Evolutionary conservation across 2,797 vertebrate genomes (phyloP).

Genomic region (Eulemur rubriventer): DNA sequence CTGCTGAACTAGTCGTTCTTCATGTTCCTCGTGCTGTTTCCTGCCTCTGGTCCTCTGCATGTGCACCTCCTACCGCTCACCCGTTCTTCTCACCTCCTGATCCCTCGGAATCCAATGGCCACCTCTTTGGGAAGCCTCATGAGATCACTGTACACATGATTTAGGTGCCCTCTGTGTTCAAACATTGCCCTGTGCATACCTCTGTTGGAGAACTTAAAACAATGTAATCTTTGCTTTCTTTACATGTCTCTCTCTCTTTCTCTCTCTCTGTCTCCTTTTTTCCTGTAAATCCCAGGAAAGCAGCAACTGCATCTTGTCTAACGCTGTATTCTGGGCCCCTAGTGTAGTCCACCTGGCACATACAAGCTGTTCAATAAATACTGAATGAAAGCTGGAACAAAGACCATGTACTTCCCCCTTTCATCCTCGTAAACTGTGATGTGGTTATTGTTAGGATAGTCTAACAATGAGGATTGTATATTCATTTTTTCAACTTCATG

Average conservation of each 20-base stretch:
- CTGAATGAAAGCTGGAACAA: not conserved
- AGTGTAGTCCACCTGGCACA: too few species aligned
- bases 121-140: not conserved
- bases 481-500: not conserved
- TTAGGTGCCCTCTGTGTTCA: not conserved
- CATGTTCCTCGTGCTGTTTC: not conserved
- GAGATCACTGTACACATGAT: not conserved
- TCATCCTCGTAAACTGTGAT: not conserved
- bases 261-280: not conserved
- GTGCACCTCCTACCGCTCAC: not conserved
- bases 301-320: not conserved
- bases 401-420: not conserved
- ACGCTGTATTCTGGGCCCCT: not conserved
- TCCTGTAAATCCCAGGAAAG: not conserved
- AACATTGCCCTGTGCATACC: not conserved
- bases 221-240: not conserved
- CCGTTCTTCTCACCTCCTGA: not conserved
- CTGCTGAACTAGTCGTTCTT: not conserved
- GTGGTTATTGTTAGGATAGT: not conserved
- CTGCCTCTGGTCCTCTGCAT: not conserved
- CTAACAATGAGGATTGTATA: not conserved
- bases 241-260: not conserved
- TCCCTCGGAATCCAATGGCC: not conserved
- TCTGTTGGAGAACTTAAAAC: not conserved
- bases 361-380: not conserved